Conservation (phyloP, 2,797 vertebrate species). For the Miopithecus talapoin region DNA sequence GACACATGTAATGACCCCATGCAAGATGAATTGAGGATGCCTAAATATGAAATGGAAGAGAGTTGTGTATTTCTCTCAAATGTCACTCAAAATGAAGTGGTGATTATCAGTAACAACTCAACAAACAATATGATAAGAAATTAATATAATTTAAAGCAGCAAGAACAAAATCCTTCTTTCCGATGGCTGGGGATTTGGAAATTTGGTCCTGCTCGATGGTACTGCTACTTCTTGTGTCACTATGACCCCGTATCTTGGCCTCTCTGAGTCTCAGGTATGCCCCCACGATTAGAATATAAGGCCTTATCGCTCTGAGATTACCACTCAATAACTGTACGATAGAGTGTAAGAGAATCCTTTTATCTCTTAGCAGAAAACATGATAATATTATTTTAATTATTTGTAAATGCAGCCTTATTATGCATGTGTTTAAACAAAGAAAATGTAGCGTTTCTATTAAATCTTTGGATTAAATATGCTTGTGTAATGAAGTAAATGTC, state of each 20-base stretch:
- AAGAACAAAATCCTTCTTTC: background rate
- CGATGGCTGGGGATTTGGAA: background rate
- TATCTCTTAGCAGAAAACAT: constrained; percentile 43
- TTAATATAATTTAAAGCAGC: constrained; percentile 8
- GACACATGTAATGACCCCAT: background rate
- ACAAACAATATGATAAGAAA: background rate
- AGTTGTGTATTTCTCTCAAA: background rate
- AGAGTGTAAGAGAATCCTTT: background rate
- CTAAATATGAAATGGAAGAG: background rate
- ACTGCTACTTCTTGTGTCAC: background rate
- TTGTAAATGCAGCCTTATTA: constrained; percentile 67
- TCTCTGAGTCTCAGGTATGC: background rate
- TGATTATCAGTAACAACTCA: background rate
- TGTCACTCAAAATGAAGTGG: background rate
- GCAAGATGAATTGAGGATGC: background rate
- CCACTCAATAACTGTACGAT: background rate
- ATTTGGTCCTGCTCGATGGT: background rate
- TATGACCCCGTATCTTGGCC: background rate
- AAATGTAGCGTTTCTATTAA: constrained; percentile 72
- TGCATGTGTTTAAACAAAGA: constrained; percentile 78
- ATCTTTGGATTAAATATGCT: constrained; percentile 73
- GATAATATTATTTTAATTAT: constrained; percentile 68
- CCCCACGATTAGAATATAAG: background rate
- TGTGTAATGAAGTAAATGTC: constrained; percentile 79
- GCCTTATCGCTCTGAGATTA: background rate